phyloP scores from a whole-genome alignment of 1,140 invertebrate species.

The Micrasema minimum region DNA sequence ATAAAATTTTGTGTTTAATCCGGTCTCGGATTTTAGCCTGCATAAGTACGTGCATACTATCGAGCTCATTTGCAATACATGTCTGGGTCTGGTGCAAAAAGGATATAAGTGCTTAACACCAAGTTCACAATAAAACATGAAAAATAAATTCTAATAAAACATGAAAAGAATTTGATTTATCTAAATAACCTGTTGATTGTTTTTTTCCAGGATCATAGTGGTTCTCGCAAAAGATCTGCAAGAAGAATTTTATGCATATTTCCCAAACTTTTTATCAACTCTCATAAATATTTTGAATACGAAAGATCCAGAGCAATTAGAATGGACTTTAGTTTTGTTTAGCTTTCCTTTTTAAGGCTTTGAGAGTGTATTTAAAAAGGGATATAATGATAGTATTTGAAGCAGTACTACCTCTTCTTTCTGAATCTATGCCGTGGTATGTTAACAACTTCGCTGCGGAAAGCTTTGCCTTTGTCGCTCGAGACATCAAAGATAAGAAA shows the following conservation, averaged over 20 bases:
- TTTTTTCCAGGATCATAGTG: slow-evolving; percentile 76
- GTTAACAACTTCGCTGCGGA: slow-evolving; percentile 94
- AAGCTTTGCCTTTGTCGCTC: slow-evolving; percentile 91
- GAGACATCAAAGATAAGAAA: slow-evolving; percentile 85
- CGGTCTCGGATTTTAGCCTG: no score
- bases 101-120: no score
- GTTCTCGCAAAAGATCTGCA: slow-evolving; percentile 87
- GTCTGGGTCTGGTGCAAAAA: no score
- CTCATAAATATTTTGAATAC: slow-evolving; percentile 79
- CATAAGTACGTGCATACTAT: no score
- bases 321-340: slow-evolving; percentile 85
- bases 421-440: slow-evolving; percentile 77
- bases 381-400: slow-evolving; percentile 81
- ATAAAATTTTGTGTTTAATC: no score
- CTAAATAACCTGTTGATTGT: no score
- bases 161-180: no score
- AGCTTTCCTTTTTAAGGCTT: slow-evolving; percentile 89
- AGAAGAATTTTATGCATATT: slow-evolving; percentile 87
- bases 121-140: no score
- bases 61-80: no score
- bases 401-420: slow-evolving; percentile 79
- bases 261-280: slow-evolving; percentile 75
- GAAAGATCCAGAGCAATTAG: slow-evolving; percentile 84
- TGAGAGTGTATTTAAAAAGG: slow-evolving; percentile 84
- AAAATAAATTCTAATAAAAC: no score